Conservation (phyloP, 2,797 vertebrate genomes). For the Rhincodon typus region DNA sequence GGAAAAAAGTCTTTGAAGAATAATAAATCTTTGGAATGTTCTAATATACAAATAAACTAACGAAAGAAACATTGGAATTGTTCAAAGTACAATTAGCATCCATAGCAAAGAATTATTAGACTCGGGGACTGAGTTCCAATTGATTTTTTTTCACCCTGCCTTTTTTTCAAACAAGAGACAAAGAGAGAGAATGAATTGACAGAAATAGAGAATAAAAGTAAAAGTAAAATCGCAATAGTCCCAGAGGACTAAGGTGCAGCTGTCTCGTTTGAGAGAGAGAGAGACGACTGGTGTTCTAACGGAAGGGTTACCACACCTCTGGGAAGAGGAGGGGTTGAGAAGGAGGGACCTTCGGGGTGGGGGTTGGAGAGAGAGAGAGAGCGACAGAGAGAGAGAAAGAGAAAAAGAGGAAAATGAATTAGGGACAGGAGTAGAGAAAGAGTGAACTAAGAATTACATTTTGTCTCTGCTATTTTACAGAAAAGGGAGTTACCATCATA, state of each 20-base stretch:
- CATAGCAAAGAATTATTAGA: not conserved
- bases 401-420: slow-evolving; percentile 39
- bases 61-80: not conserved
- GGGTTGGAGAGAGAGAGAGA: not conserved
- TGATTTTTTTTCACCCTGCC: not conserved
- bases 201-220: not conserved
- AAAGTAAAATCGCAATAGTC: too few relatives aligned
- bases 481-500: slow-evolving; percentile 57
- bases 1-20: not conserved
- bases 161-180: not conserved
- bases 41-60: not conserved
- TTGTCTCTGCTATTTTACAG: slow-evolving; percentile 46
- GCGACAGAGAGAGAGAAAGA: too few relatives aligned
- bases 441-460: slow-evolving; percentile 41
- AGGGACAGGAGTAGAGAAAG: slow-evolving; percentile 43
- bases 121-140: not conserved
- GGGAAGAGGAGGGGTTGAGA: too few relatives aligned
- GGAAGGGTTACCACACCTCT: too few relatives aligned
- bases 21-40: not conserved
- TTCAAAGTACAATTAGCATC: not conserved
- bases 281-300: too few relatives aligned
- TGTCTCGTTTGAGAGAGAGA: too few relatives aligned
- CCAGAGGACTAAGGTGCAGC: too few relatives aligned
- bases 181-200: not conserved
- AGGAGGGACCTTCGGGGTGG: not conserved